Evolutionary conservation across 2,888 invertebrate genomes (phyloP), one percentile per base, ranked within the genome.

Genomic region (Pristionchus japonicus): DNA sequence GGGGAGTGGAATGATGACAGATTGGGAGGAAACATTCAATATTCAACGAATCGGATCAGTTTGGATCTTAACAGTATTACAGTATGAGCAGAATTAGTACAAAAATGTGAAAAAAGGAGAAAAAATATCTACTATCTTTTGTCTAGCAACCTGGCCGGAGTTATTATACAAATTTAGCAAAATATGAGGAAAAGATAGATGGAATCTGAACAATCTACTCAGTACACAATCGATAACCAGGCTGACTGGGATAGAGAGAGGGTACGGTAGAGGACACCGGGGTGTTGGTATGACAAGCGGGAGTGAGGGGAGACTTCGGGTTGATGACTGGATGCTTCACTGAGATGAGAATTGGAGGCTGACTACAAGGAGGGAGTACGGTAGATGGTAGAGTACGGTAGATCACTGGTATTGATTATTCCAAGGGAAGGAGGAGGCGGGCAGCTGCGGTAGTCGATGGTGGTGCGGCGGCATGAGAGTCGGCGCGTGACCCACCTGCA

Each of bases 331-430:
- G 77, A n/a, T 7, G 70, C 37, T 70, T 77, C 77, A 77, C 77
- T 83, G 82, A 83, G 82, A 83, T 83, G 80, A 27, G 80, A 20
- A 9, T 23, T 23, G 40, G 43, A 17, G 49, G 37, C 47, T 80
- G 27, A 80, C 37, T 77, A 40, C 17, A 77, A 31, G 27, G 47
- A 15, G 15, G n/a, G 47, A 31, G 43, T 40, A 23, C 47, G n/a
- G 47, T 31, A 31, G 49, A n/a, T 37, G 80, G 43, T 23, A 77
- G 80, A 31, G 43, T 52, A 83, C 52, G 49, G 82, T 77, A 77
- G 77, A 17, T 77, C 77, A 77, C 82, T 27, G 82, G 34, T 83
- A 83, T 83, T 52, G 82, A 83, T 83, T 83, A 37, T 83, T 83
- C 49, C 82, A 47, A 43, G 43, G 43, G 43, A 43, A 77, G 43